Conservation (phyloP, 1,140 invertebrate species). For the Paraescarpia echinospica region DNA sequence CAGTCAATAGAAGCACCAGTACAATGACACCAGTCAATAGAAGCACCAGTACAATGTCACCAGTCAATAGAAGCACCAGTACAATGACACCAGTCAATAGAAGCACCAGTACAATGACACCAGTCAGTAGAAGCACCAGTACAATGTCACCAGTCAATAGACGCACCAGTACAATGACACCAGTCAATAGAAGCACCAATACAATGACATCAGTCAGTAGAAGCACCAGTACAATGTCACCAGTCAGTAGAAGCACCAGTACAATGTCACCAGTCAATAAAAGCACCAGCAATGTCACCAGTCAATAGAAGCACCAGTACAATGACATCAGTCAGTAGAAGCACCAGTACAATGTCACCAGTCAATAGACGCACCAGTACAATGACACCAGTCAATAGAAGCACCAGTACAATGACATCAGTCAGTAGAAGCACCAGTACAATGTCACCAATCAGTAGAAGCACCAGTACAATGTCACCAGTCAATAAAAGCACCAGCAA, state of each 20-base stretch:
- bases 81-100: too few relatives aligned
- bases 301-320: neutral
- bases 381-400: slow-evolving; percentile 74
- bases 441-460: slow-evolving; percentile 71
- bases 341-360: neutral
- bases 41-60: slow-evolving; percentile 69
- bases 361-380: slow-evolving; percentile 91
- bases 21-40: slow-evolving; percentile 73
- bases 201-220: too few relatives aligned
- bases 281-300: too few relatives aligned
- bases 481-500: too few relatives aligned
- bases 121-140: slow-evolving; percentile 44
- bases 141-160: slow-evolving; percentile 61
- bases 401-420: neutral
- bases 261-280: too few relatives aligned
- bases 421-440: too few relatives aligned
- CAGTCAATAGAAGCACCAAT: slow-evolving; percentile 44
- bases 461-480: neutral
- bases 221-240: too few relatives aligned
- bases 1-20: too few relatives aligned
- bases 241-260: slow-evolving; percentile 44
- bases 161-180: slow-evolving; percentile 93
- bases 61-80: slow-evolving; percentile 44
- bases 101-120: too few relatives aligned
- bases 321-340: slow-evolving; percentile 69